phyloP scores from a whole-genome alignment of 2,113 vertebrate genomes.

The Isichthys henryi region DNA sequence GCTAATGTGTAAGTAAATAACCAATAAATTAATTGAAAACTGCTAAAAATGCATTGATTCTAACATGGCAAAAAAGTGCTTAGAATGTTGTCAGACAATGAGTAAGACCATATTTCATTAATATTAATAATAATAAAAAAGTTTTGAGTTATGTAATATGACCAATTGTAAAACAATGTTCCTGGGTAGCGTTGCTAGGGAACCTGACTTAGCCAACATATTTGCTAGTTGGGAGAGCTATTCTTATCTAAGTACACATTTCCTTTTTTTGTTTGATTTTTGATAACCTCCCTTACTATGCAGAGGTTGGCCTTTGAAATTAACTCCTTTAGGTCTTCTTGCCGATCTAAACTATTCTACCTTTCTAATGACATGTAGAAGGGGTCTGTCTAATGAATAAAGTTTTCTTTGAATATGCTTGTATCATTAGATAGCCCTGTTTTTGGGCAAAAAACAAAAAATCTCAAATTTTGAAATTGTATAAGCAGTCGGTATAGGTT shows the following conservation, averaged over 20 bases:
- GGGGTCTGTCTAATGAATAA: too few species aligned
- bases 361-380: not conserved
- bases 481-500: not conserved
- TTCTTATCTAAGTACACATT: slow-evolving; percentile 3
- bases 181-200: slow-evolving; percentile 6
- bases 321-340: not conserved
- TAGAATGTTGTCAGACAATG: not conserved
- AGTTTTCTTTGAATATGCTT: not conserved
- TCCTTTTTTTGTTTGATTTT: not conserved
- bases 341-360: not conserved
- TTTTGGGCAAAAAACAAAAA: not conserved
- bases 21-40: not conserved
- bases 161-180: slow-evolving; percentile 8
- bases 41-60: not conserved
- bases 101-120: not conserved
- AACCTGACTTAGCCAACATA: slow-evolving; percentile 5
- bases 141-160: slow-evolving; percentile 3
- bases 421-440: not conserved
- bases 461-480: not conserved
- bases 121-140: slow-evolving; percentile 1
- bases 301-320: not conserved
- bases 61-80: not conserved
- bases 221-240: slow-evolving; percentile 4
- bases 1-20: not conserved
- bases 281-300: not conserved